Percentiles rank a stretch among this genome's conserved stretches.
Evolutionary conservation across 2,113 vertebrate genomes (phyloP).

Genomic region (Nycticebus coucang): DNA sequence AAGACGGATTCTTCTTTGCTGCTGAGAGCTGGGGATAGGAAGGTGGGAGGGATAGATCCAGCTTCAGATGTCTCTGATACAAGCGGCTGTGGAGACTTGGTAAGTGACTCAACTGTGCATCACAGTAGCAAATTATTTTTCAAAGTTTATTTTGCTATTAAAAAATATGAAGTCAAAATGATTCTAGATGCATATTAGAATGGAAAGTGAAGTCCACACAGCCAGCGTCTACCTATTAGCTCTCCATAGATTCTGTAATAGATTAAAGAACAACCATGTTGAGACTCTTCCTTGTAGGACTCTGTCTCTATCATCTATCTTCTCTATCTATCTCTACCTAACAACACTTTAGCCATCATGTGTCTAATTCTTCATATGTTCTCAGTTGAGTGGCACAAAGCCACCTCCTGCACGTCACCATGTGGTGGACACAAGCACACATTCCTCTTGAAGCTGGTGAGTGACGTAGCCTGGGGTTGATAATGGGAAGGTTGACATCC

Average conservation of each 20-base stretch:
- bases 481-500: no score
- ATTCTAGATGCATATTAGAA: background rate
- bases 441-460: accelerated
- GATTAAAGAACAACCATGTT: no score
- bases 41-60: accelerated
- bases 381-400: background rate
- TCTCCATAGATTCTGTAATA: no score
- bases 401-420: background rate
- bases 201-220: background rate
- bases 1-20: background rate
- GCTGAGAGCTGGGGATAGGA: accelerated
- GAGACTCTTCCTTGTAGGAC: accelerated
- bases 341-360: background rate
- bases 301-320: accelerated
- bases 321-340: background rate
- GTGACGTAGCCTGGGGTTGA: accelerated
- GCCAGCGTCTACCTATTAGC: no score
- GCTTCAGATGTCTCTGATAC: accelerated
- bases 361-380: background rate
- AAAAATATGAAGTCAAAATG: background rate
- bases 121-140: background rate
- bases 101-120: no score
- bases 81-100: accelerated
- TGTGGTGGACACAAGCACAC: no score
- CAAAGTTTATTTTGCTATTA: background rate